These are phyloP conservation scores for Gymnocypris eckloni DNA, from an alignment of 2,797 vertebrate genomes.

Conservation along the genomic window DNA sequence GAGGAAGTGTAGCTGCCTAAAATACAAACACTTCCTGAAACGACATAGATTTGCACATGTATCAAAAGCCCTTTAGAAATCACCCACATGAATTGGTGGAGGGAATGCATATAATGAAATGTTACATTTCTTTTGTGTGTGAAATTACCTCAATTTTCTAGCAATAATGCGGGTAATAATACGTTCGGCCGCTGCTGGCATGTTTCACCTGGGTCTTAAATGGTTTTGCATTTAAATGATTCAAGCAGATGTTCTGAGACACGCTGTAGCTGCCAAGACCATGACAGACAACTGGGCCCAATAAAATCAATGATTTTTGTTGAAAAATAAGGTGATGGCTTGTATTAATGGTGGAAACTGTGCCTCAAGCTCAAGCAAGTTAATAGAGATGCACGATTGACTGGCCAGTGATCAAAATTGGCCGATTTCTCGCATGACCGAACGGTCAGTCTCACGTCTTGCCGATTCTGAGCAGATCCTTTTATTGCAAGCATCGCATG, in stretches of 20 bases:
- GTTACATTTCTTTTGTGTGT: constrained; percentile 60
- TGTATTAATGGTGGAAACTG: not conserved
- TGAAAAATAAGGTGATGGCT: constrained; percentile 3
- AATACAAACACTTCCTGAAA: constrained; percentile 38
- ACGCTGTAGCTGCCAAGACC: constrained; percentile 41
- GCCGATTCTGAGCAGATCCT: no score
- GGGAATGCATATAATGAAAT: constrained; percentile 56
- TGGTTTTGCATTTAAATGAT: constrained; percentile 57
- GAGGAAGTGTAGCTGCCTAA: not conserved
- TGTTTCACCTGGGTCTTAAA: constrained; percentile 61
- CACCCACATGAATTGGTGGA: constrained; percentile 55
- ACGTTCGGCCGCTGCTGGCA: constrained; percentile 52
- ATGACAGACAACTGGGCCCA: constrained; percentile 9
- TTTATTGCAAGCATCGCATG: no score
- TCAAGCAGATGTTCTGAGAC: constrained; percentile 59
- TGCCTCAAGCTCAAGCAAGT: not conserved
- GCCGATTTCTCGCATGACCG: no score
- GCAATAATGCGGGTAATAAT: constrained; percentile 65
- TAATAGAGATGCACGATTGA: no score
- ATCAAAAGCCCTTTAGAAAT: constrained; percentile 51
- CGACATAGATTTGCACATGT: constrained; percentile 30
- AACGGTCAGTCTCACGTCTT: no score
- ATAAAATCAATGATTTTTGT: constrained; percentile 33
- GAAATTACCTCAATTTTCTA: constrained; percentile 62
- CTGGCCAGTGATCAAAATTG: no score